A percentile compares a stretch with the other conserved stretches of the same genome.
Conservation (phyloP, 2,797 vertebrate species). For the Urosaurus nigricauda region DNA sequence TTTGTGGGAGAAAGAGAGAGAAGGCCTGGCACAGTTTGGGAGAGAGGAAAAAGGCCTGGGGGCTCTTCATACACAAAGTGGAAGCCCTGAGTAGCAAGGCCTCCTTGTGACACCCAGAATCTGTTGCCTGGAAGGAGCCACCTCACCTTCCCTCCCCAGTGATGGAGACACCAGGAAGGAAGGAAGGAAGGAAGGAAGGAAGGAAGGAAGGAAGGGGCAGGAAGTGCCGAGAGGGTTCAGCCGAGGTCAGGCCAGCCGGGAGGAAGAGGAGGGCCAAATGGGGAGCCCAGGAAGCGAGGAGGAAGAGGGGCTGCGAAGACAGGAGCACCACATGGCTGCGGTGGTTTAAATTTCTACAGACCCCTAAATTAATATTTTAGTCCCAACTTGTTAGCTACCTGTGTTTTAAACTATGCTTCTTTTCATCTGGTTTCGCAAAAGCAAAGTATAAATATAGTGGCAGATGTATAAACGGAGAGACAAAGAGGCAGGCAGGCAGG, state of each 20-base stretch:
- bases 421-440: too few species aligned
- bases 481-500: too few species aligned
- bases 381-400: too few species aligned
- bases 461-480: too few species aligned
- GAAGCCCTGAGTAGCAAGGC: not conserved
- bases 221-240: not conserved
- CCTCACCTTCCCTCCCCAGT: not conserved
- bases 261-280: not conserved
- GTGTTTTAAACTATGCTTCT: too few species aligned
- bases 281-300: not conserved
- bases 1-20: constrained; percentile 42
- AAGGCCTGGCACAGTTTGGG: not conserved
- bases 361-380: too few species aligned
- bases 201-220: not conserved
- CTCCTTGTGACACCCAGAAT: too few species aligned
- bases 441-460: too few species aligned
- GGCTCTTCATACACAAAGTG: not conserved
- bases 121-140: not conserved
- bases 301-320: too few species aligned
- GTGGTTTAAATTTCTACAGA: too few species aligned
- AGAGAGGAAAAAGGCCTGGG: constrained; percentile 5
- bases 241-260: not conserved
- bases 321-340: not conserved
- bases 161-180: too few species aligned
- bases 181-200: too few species aligned